Evolutionary conservation across 2,797 vertebrate species (phyloP), one percentile per base, ranked within the genome.

Genomic region (Cyprinella venusta): DNA sequence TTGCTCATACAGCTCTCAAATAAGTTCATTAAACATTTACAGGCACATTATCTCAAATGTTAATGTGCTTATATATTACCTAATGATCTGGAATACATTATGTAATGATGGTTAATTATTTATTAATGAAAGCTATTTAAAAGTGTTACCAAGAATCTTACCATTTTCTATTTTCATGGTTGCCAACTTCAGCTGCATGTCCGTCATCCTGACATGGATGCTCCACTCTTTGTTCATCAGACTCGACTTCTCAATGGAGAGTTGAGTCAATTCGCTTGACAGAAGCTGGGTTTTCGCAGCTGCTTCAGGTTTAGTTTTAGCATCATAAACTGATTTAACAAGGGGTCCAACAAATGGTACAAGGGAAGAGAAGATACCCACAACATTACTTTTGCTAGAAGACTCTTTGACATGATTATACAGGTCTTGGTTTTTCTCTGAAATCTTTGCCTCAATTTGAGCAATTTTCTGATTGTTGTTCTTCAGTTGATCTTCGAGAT

Each of bases 331-430:
- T 6, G 21, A 6, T 33, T 79, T 19, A 15, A 59, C 26, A 19
- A 64, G 1, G 36, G 36, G 5, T 45, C 56, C 36, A 42, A 40
- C 30, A 45, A 78, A 78, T 26, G 33, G 54, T 7, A 78, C 40
- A 3, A 40, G 1, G 7, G 12, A 5, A 26, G 76, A 0, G 0
- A 65, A 0, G 36, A 64, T 0, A 2, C 24, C 1, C 8, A 61
- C 16, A 8, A 59, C 1, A 4, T 19, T 63, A 19, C 59, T 33
- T 42, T 26, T 18, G 7, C 9, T 18, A 30, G 38, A 19, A 45
- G 26, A 5, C 1, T 48, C 2, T 45, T 8, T 78, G n/a, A 65
- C 26, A 30, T 8, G 24, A 21, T 26, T 65, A 15, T 65, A 9
- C 40, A 78, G 16, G 1, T 78, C 59, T 4, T 0, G 18, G 13